Conservation (phyloP, 2,113 vertebrate species). For the Dipodomys stephensi region DNA sequence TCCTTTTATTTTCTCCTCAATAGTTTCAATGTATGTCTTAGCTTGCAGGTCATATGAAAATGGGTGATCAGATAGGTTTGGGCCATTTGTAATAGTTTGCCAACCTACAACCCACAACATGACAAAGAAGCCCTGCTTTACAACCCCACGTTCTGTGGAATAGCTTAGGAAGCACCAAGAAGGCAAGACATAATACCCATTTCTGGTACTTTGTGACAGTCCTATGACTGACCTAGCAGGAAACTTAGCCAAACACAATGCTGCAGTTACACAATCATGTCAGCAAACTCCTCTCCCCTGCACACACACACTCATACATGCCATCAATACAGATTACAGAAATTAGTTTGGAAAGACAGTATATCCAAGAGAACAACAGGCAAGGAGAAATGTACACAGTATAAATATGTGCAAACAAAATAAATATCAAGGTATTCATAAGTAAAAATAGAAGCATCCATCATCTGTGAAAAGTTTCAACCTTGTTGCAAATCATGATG, state of each 20-base stretch:
- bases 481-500: background rate
- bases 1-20: constrained; percentile 21
- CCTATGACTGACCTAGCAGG: background rate
- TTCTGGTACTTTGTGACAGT: too few species aligned
- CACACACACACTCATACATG: background rate
- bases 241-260: background rate
- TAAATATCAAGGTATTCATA: background rate
- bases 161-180: background rate
- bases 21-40: constrained; percentile 23
- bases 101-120: background rate
- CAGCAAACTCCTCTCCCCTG: background rate
- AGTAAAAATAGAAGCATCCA: background rate
- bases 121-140: background rate
- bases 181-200: too few species aligned
- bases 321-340: background rate
- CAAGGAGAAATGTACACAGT: background rate
- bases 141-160: background rate
- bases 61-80: background rate
- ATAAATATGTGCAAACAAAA: background rate
- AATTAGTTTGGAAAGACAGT: constrained; percentile 20
- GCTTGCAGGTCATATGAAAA: constrained; percentile 23
- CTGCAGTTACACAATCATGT: background rate
- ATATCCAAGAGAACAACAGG: background rate
- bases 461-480: background rate
- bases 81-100: background rate